Base-by-base conservation (phyloP, 2,797 vertebrate genomes). In the Babyrousa celebensis region DNA sequence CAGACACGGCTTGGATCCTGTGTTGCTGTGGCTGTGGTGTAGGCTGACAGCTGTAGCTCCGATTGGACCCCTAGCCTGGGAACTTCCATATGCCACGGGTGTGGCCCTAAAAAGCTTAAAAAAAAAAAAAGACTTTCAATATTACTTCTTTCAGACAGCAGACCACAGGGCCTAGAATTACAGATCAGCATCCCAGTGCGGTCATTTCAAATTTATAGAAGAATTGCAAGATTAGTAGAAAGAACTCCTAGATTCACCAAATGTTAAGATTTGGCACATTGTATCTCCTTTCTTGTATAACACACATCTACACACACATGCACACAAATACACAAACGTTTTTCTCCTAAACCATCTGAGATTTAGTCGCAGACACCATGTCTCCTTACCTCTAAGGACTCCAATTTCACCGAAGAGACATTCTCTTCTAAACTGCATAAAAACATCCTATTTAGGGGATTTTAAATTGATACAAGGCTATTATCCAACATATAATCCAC, bases 391-490 rank as follows among this genome's bases (percentile, higher is more conserved):
- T 20, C 25, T 65, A 80, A 92, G 68, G 58, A 92, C 5, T 40
- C 83, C n/a, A 63, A 5, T 80, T 88, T 95, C 60, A 54, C 71
- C 21, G 65, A 75, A 87, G 48, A 86, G 15, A 21, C 18, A 92
- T 40, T 71, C 27, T 52, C 4, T 87, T 94, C 32, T 40, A 79
- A 88, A 94, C 7, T 79, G 48, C 40, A 84, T 72, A 36, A 89
- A 96, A 96, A 87, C 62, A 72, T 36, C 70, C 88, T 36, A 93
- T 82, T 68, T 58, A 58, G 52, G 32, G 78, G 74, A 86, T 71
- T 78, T 68, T 68, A 85, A 40, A n/a, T 43, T 62, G 27, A 58
- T 56, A 75, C 15, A 70, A 75, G 87, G 67, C 67, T 74, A 65
- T 32, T 84, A 43, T 62, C 52, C 27, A 72, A 43, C 12, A 77